These are phyloP conservation scores for Patiria pectinifera DNA, from an alignment of 53 echinoderm and acorn worm species.

Conservation along the genomic window DNA sequence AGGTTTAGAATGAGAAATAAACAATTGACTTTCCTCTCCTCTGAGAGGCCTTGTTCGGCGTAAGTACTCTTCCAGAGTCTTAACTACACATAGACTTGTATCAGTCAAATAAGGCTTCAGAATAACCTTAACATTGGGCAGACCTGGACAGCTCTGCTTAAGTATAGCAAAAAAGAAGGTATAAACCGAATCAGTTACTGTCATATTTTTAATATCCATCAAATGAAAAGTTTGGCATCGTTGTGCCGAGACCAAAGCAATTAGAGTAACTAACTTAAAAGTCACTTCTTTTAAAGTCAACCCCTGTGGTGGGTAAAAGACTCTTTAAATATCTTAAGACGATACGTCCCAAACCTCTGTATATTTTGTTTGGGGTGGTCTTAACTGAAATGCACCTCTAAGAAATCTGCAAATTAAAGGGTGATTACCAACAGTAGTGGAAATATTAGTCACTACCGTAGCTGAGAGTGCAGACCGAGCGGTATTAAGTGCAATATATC, in stretches of 20 bases:
- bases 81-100: conserved; percentile 4
- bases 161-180: background rate
- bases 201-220: conserved; percentile 6
- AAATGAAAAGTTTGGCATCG: conserved; percentile 35
- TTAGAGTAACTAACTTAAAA: conserved; percentile 6
- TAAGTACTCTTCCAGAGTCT: conserved; percentile 29
- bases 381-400: conserved; percentile 14
- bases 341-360: conserved; percentile 54
- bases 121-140: background rate
- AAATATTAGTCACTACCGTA: too few relatives aligned
- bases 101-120: conserved; percentile 27
- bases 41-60: background rate
- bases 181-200: background rate
- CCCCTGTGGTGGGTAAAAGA: background rate
- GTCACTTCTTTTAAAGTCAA: conserved; percentile 27
- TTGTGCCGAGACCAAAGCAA: conserved; percentile 31
- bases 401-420: too few relatives aligned
- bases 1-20: conserved; percentile 32
- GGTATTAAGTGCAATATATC: too few relatives aligned
- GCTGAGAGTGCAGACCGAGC: too few relatives aligned
- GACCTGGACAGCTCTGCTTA: conserved; percentile 11
- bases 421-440: too few relatives aligned
- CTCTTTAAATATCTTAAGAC: conserved; percentile 27
- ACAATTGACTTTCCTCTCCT: conserved; percentile 15
- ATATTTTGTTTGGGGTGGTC: conserved; percentile 61